Base-by-base conservation (phyloP, 2,888 invertebrate species). In the Torymus aiolomorphi region DNA sequence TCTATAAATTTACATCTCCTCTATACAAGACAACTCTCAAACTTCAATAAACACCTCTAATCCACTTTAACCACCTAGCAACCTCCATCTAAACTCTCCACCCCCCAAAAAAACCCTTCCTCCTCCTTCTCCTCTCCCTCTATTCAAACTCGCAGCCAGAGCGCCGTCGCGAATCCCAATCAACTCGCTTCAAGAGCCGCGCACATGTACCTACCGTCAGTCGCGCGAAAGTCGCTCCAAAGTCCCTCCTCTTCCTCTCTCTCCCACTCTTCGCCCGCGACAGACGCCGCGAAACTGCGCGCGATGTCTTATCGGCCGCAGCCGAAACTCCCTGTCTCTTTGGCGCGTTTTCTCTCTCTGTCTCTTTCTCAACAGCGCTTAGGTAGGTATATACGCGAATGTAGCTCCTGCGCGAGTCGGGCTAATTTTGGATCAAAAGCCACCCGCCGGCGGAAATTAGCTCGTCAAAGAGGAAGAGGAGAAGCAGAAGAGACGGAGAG, bases 381-480 rank as follows among this genome's bases (percentile, higher is more conserved):
- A 42, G 20, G 12, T 62, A 12, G 52, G 18, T 52, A 67, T 67
- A 52, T 14, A 65, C 8, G 10, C 65, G 52, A 14, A 42, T 52
- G 66, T 66, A 66, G 8, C 62, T 65, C 62, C 1, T 3, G 16
- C 16, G 49, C 2, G 76, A 71, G 63, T 56, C 51, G 16, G 51
- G 51, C 77, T 77, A 77, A 77, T 77, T 77, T 77, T 57, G 57
- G 71, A 77, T 77, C 77, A 77, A 77, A 77, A 71, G 71, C 70
- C 24, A 5, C 31, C 65, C 63, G 65, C 59, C 71, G 49, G 56
- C 57, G 76, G 71, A 77, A 77, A 77, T 77, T 77, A 77, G 77
- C 71, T 77, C 76, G 76, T 76, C 76, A 69, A 69, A 76, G 76
- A 56, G 69, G 31, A 31, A 31, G 31, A 31, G 31, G 4, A 31